Conservation (phyloP, 2,888 invertebrate genomes). For the Acleris emargana region DNA sequence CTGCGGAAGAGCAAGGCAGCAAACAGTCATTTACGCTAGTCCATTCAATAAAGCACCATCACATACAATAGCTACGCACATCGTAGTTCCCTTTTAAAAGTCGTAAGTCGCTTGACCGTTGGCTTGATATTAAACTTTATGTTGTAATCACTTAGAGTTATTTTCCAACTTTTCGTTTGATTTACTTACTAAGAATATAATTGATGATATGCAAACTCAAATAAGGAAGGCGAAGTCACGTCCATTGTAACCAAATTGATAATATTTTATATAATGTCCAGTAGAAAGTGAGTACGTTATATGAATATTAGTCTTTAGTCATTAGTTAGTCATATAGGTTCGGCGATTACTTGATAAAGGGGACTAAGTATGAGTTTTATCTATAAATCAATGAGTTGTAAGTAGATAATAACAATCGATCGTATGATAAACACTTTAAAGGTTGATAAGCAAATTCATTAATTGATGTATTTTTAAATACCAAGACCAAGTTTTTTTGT, state of each 20-base stretch:
- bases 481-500: no score
- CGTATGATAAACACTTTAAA: background rate
- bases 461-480: no score
- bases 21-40: constrained; percentile 18
- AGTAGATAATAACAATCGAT: background rate
- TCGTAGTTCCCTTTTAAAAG: no score
- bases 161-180: no score
- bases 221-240: constrained; percentile 49
- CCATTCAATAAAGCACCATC: constrained; percentile 14
- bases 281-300: constrained; percentile 34
- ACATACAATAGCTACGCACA: constrained; percentile 10
- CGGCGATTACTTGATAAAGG: constrained; percentile 19
- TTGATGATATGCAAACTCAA: constrained; percentile 44
- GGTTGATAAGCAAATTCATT: no score
- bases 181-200: no score
- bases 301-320: constrained; percentile 30
- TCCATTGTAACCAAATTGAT: constrained; percentile 37
- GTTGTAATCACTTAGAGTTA: no score
- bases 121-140: no score
- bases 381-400: background rate
- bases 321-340: constrained; percentile 30
- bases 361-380: background rate
- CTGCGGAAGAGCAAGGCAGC: constrained; percentile 1
- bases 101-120: no score
- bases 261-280: constrained; percentile 33